Base-by-base conservation (phyloP, 2,888 invertebrate genomes). In the Mellilla xanthometata region DNA sequence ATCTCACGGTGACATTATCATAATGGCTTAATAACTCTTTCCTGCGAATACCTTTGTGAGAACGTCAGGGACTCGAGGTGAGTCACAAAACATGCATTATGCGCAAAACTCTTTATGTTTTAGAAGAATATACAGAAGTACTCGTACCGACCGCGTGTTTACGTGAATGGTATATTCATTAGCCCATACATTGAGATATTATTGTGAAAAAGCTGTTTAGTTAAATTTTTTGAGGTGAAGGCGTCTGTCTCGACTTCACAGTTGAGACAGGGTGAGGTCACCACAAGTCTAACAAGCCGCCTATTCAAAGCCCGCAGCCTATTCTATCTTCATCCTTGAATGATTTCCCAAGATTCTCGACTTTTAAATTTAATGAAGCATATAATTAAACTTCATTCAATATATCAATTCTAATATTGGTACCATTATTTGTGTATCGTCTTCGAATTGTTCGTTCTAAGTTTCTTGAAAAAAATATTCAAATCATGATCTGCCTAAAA, bases 11-110 rank as follows among this genome's bases (percentile, higher is more conserved):
- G 77, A 79, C 78, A 80, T 81, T 81, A 81, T 72, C 58, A 71
- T 81, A 77, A 79, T 74, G 67, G 64, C 71, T 75, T 80, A 79
- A 76, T 79, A 76, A 76, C 76, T 74, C 67, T 77, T 81, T 80
- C 79, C 77, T 72, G 80, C 67, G 69, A 79, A 80, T 80, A 72
- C 76, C 77, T 84, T 80, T 79, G 79, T 79, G 81, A 77, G 81
- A 79, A 82, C 78, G 76, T 73, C 76, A 78, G 73, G 71, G 72
- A 52, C 54, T 49, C 53, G 45, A 53, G 54, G 60, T 82, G 84
- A 83, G 63, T 83, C 82, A 83, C 71, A 65, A 60, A 60, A 56
- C 65, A 66, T 56, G 65, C 71, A 64, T 76, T 74, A 68, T 68
- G 58, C 58, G 65, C 68, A 65, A n/a, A 71, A 70, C 74, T 77